Evolutionary conservation across 2,888 invertebrate genomes (phyloP), one percentile per base, ranked within the genome.

Genomic region (Pollenia angustigena): DNA sequence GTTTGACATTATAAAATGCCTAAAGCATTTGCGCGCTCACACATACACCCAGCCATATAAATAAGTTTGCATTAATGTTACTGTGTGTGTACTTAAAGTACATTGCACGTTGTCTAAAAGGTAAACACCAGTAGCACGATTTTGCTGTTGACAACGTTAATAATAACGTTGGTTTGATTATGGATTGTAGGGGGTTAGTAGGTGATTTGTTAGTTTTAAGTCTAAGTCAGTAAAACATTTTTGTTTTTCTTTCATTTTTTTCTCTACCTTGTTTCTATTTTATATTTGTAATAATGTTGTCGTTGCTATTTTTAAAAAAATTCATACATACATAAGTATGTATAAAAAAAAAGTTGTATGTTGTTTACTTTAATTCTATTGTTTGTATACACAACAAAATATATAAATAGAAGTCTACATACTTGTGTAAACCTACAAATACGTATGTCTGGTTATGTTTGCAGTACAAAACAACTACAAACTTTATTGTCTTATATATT

Each of bases 1-100:
- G 89, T 89, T 89, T 89, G 89, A 89, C 89, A 88, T 85, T 88
- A 88, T 85, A 82, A 88, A 88, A 88, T 85, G 87, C 88, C 85
- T 74, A 76, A 72, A 62, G 88, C 85, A 62, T 75, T 80, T 58
- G 32, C 50, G 44, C 18, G 60, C 16, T 44, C 10, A 48, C 14
- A 58, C 14, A 16, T 18, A n/a, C 12, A 44, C 1, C 16, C 40
- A 56, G 40, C 23, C 52, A 52, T 40, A 32, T 46, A 11, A 16
- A 14, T 18, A n/a, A n/a, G n/a, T 54, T 42, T 4, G 12, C 1
- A 12, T 44, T 8, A 14, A 44, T 8, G 18, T 44, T 6, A 23
- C 1, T 9, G 16, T 66, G 54, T 50, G 6, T 48, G 42, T 18
- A 14, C 52, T 50, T 42, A 58, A 52, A 64, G 80, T 74, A 68